These are phyloP conservation scores for Squalus acanthias DNA, from an alignment of 2,797 vertebrate genomes.

Conservation along the genomic window DNA sequence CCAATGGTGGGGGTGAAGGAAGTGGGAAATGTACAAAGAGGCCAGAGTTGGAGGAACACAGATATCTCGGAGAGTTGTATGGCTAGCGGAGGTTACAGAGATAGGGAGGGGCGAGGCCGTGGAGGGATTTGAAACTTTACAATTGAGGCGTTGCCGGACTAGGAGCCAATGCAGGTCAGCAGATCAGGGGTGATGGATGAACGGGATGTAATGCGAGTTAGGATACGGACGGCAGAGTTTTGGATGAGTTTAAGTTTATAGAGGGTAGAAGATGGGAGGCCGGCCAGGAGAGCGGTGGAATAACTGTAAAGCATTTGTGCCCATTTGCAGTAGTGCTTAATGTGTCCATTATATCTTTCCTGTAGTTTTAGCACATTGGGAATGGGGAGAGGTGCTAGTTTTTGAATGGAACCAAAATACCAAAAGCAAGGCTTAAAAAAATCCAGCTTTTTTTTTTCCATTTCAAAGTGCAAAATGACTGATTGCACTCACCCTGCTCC, in stretches of 20 bases:
- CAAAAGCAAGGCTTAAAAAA: neutral
- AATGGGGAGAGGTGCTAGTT: neutral
- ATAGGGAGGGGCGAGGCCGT: neutral
- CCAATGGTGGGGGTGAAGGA: neutral
- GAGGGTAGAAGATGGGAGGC: neutral
- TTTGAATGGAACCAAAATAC: neutral
- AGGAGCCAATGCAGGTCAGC: neutral
- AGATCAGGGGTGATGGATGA: neutral
- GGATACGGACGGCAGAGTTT: neutral
- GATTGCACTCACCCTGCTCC: neutral
- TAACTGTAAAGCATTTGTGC: neutral
- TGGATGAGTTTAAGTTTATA: neutral
- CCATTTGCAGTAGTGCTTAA: neutral
- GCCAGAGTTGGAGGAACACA: neutral
- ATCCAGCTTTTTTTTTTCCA: neutral
- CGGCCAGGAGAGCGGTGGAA: neutral
- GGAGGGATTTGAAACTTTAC: neutral
- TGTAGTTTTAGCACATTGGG: neutral
- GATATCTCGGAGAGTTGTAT: neutral
- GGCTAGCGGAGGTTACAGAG: neutral
- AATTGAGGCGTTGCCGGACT: too few relatives aligned
- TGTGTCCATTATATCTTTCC: neutral
- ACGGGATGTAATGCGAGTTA: neutral
- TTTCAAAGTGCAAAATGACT: neutral
- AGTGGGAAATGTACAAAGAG: neutral